Percentiles rank a stretch among this genome's conserved stretches.
These are phyloP conservation scores for Drosophila mojavensis DNA, from an alignment of 1,140 invertebrate species.

Conservation along the genomic window DNA sequence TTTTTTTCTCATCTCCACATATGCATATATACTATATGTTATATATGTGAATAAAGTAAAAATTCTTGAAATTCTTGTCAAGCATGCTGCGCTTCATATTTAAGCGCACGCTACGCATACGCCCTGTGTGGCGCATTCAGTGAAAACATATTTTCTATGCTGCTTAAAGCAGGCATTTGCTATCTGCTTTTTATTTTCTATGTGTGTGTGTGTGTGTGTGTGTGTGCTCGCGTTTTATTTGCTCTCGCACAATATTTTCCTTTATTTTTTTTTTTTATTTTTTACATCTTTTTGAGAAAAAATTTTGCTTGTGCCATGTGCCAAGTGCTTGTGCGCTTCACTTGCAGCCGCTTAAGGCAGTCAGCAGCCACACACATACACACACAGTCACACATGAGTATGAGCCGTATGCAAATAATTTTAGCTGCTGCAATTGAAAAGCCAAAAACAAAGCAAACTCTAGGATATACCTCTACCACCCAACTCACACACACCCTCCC, in stretches of 20 bases:
- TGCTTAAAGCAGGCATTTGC: constrained; percentile 2
- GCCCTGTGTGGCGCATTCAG: not conserved
- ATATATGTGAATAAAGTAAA: not conserved
- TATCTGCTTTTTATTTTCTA: not conserved
- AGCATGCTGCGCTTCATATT: not conserved
- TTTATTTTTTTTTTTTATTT: not conserved
- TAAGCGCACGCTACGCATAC: constrained; percentile 5
- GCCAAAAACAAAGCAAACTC: constrained; percentile 44
- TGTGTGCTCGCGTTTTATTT: constrained; percentile 5
- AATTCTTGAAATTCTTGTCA: not conserved
- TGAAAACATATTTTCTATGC: not conserved
- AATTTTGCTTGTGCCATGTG: constrained; percentile 18
- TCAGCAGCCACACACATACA: constrained; percentile 16
- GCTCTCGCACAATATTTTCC: constrained; percentile 1
- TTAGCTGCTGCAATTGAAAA: constrained; percentile 67
- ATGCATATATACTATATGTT: too few relatives aligned
- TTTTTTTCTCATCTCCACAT: too few relatives aligned
- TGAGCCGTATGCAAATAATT: constrained; percentile 68
- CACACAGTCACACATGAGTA: constrained; percentile 6
- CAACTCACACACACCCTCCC: not conserved
- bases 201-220: not conserved
- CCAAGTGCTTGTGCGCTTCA: constrained; percentile 29
- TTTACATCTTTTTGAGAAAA: constrained; percentile 12
- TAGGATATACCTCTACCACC: not conserved
- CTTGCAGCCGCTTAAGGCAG: constrained; percentile 69